phyloP scores from a whole-genome alignment of 2,113 vertebrate species.

The Notiomystis cincta region DNA sequence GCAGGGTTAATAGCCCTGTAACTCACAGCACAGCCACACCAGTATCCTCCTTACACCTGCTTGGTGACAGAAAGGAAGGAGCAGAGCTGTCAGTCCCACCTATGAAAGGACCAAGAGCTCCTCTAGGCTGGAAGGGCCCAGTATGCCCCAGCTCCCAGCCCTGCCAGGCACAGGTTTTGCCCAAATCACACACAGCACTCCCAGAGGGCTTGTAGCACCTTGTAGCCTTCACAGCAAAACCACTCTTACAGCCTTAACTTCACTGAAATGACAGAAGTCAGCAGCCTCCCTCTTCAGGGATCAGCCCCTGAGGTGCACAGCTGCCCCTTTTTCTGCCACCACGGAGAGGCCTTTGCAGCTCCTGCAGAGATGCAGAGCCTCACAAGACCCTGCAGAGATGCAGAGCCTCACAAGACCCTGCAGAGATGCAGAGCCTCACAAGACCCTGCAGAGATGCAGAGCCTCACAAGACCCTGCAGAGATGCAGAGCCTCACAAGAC shows the following conservation, averaged over 20 bases:
- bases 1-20: fast-evolving
- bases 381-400: fast-evolving
- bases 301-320: fast-evolving
- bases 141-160: not conserved
- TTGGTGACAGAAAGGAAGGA: not conserved
- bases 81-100: not conserved
- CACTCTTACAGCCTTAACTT: too few relatives aligned
- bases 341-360: too few relatives aligned
- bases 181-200: not conserved
- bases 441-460: fast-evolving
- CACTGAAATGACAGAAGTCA: too few relatives aligned
- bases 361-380: fast-evolving
- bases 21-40: not conserved
- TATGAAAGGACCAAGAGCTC: not conserved
- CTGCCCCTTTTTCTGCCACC: not conserved
- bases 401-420: too few relatives aligned
- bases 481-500: fast-evolving
- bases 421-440: fast-evolving
- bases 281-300: not conserved
- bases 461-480: fast-evolving
- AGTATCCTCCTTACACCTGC: fast-evolving
- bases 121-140: not conserved
- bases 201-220: too few relatives aligned
- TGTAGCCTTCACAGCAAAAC: not conserved
- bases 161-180: not conserved